Percentiles rank a stretch among this genome's conserved stretches.
These are phyloP conservation scores for Paralichthys olivaceus DNA, from an alignment of 2,113 vertebrate species.

Conservation along the genomic window DNA sequence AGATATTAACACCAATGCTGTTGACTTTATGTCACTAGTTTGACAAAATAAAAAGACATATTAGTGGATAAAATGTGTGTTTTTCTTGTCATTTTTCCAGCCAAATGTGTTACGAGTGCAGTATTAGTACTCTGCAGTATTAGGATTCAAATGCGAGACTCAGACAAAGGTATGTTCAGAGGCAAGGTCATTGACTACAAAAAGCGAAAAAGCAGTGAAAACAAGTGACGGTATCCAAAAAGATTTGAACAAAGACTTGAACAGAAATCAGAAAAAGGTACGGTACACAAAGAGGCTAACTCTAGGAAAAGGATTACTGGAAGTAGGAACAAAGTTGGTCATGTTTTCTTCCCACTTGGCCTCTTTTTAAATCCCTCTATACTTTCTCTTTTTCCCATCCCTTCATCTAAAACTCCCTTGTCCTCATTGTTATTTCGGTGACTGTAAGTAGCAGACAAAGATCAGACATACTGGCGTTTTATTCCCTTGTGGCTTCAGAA, in stretches of 20 bases:
- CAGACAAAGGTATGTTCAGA: no score
- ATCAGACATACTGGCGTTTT: background rate
- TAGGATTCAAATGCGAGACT: no score
- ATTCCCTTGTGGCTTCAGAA: constrained; percentile 11
- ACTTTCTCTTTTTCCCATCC: background rate
- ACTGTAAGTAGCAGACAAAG: constrained; percentile 10
- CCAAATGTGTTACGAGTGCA: no score
- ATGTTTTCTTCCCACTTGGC: background rate
- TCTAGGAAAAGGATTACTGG: no score
- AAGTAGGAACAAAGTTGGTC: no score
- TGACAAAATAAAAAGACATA: background rate
- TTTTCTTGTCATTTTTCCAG: background rate
- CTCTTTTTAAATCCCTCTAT: constrained; percentile 9
- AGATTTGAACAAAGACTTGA: no score
- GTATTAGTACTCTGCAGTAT: no score
- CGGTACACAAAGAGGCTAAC: no score
- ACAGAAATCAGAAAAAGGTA: no score
- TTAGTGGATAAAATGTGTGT: background rate
- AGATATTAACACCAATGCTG: background rate
- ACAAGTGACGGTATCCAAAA: no score
- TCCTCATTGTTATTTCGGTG: constrained; percentile 20
- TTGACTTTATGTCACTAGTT: background rate
- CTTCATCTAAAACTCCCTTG: constrained; percentile 1
- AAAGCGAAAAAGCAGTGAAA: no score
- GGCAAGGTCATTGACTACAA: no score